A percentile compares a stretch with the other conserved stretches of the same genome.
These are phyloP conservation scores for Tragelaphus scriptus DNA, from an alignment of 2,113 vertebrate genomes.

Conservation along the genomic window DNA sequence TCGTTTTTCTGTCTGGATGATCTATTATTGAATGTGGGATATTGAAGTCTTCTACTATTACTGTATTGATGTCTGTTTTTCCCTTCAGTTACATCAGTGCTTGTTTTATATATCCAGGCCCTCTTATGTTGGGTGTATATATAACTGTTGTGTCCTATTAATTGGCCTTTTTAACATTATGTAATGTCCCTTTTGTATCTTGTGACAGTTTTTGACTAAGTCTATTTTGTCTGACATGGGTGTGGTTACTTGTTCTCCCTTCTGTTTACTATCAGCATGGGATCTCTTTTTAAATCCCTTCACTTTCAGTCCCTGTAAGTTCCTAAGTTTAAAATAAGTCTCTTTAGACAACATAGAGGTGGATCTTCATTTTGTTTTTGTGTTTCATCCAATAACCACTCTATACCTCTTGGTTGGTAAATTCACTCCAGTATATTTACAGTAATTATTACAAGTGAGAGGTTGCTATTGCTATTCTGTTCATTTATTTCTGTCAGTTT, in stretches of 20 bases:
- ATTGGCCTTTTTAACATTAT: background rate
- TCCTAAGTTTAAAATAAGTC: background rate
- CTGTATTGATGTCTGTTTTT: background rate
- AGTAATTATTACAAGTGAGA: background rate
- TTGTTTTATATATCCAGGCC: background rate
- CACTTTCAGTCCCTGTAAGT: background rate
- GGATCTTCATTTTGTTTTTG: background rate
- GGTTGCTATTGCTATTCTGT: background rate
- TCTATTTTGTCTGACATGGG: background rate
- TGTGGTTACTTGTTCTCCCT: background rate
- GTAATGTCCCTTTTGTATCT: background rate
- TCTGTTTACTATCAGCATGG: background rate
- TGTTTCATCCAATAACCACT: background rate
- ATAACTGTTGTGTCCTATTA: background rate
- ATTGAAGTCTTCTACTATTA: background rate
- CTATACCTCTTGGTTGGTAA: background rate
- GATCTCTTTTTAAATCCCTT: background rate
- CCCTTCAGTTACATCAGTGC: background rate
- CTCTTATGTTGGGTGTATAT: background rate
- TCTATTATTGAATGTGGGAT: background rate
- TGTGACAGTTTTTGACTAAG: background rate
- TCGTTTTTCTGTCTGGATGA: background rate
- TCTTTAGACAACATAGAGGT: background rate
- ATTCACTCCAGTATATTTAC: background rate
- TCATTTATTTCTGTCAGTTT: background rate